Evolutionary conservation across 1,140 invertebrate species (phyloP), one percentile per base, ranked within the genome.

Genomic region (Heliconius hewitsoni): DNA sequence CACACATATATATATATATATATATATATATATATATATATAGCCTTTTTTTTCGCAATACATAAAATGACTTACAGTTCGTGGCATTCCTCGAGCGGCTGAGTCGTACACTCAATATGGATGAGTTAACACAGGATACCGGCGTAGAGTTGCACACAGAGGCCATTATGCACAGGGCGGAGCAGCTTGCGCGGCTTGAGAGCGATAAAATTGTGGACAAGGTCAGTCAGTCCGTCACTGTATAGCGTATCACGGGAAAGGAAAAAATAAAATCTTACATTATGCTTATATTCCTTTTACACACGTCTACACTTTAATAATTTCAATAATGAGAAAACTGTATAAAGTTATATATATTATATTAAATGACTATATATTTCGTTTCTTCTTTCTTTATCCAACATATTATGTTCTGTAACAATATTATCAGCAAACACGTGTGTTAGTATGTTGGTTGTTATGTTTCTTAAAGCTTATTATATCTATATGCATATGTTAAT

Each of bases 121-220:
- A 97, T 87, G 97, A 97, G 91, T 96, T 97, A 82, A 96, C 97
- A 0, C 95, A 97, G 84, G 97, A 97, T 83, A 95, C 97, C 73
- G 97, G 97, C 11, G 96, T 97, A 23, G 97, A 97, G 88, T 94
- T 98, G 39, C 97, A 97, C 91, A 97, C 97, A 0, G 97, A 98
- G 85, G 97, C 96, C 39, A 94, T 98, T 42, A 91, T 98, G 39
- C 95, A 97, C 75, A 93, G 97, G 27, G 97, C 97, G 13, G 97
- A 98, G 90, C 97, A 97, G 86, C 91, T 98, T 23, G 95, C 97
- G 8, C 95, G 97, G 84, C 94, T 97, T 23, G 97, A 98, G 90
- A 97, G 96, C 85, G 97, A 97, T 89, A 97, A 97, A 90, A 95
- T 97, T 71, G 96, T 97, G 27, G 97, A 97, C 89, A 97, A 97